A percentile compares a stretch with the other conserved stretches of the same genome.
Evolutionary conservation across 1,140 invertebrate genomes (phyloP).

Genomic region (Lepidurus arcticus): DNA sequence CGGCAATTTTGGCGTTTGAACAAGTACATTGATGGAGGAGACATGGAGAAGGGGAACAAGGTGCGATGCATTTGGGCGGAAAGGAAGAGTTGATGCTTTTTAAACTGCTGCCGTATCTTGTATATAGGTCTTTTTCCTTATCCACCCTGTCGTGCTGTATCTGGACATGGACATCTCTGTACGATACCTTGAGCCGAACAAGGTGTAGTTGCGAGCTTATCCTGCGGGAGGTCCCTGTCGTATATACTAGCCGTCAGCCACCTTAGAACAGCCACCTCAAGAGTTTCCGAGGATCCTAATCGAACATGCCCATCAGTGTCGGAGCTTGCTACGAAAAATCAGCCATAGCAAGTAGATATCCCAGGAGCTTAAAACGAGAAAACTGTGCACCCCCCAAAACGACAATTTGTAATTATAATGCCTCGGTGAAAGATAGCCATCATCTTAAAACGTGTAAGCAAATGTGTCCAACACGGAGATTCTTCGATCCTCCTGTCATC

Average conservation of each 20-base stretch:
- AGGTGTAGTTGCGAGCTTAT: slow-evolving; percentile 16
- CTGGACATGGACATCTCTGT: neutral
- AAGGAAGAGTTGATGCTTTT: slow-evolving; percentile 13
- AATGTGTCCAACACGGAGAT: neutral
- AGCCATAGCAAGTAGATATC: neutral
- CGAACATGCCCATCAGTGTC: neutral
- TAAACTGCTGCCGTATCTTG: slow-evolving; percentile 11
- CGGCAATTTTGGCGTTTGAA: neutral
- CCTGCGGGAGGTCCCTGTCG: slow-evolving; percentile 3
- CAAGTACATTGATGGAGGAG: neutral
- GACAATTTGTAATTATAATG: slow-evolving; percentile 20
- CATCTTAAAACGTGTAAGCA: slow-evolving; percentile 7
- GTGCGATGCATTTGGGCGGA: slow-evolving; percentile 9
- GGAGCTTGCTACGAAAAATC: neutral
- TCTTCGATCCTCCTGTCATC: neutral
- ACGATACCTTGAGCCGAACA: slow-evolving; percentile 10
- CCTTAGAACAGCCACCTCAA: slow-evolving; percentile 8
- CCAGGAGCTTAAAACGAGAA: neutral
- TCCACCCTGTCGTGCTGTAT: slow-evolving; percentile 17
- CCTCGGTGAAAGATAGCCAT: neutral
- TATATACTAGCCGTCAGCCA: slow-evolving; percentile 12
- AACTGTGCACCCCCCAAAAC: neutral
- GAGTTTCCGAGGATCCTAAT: neutral
- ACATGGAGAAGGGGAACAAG: neutral
- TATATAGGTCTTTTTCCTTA: neutral